Conservation (phyloP, 1,140 invertebrate genomes). For the Pseudomyrmex sp. region DNA sequence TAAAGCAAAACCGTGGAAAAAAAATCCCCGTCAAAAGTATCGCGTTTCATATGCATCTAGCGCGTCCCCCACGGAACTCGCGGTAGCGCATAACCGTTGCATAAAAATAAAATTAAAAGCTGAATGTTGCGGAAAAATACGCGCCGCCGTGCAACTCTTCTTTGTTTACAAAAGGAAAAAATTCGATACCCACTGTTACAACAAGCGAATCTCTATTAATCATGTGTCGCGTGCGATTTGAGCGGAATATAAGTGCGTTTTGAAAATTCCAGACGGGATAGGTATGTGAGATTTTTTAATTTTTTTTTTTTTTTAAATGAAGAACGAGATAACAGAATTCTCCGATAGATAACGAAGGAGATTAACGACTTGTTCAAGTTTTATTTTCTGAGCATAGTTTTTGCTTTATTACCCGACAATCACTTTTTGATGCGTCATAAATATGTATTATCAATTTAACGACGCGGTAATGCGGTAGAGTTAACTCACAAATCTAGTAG, state of each 20-base stretch:
- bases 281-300: not conserved
- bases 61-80: slow-evolving; percentile 1
- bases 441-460: slow-evolving; percentile 23
- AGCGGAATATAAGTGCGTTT: not conserved
- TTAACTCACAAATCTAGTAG: slow-evolving; percentile 3
- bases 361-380: not conserved
- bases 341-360: not conserved
- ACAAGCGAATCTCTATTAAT: slow-evolving; percentile 18
- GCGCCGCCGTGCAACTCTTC: slow-evolving; percentile 2
- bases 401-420: slow-evolving; percentile 20
- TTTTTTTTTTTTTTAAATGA: not conserved
- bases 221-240: not conserved
- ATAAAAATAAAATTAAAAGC: slow-evolving; percentile 55
- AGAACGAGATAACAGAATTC: not conserved
- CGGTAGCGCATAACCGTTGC: slow-evolving; percentile 29
- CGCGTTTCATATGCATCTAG: slow-evolving; percentile 74
- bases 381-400: slow-evolving; percentile 10
- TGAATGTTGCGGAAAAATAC: slow-evolving; percentile 33
- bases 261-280: not conserved
- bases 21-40: slow-evolving; percentile 77
- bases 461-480: slow-evolving; percentile 8
- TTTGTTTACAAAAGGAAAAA: slow-evolving; percentile 22
- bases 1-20: slow-evolving; percentile 75
- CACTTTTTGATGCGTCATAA: slow-evolving; percentile 6
- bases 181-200: slow-evolving; percentile 9